These are phyloP conservation scores for Drusus annulatus DNA, from an alignment of 1,140 invertebrate genomes.

Conservation along the genomic window DNA sequence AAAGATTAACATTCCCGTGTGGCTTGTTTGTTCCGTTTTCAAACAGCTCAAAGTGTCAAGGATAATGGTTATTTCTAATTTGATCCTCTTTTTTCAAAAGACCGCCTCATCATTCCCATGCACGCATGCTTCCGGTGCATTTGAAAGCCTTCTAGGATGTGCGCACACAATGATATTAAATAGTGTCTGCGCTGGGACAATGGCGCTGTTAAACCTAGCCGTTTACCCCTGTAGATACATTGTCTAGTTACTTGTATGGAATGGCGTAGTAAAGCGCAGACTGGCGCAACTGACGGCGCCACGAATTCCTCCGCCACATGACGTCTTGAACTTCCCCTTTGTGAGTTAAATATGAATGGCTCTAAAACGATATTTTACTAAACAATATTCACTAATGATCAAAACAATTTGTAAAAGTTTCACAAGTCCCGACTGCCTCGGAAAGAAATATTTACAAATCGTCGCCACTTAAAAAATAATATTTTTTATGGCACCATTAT, in stretches of 20 bases:
- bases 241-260: no score
- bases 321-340: slow-evolving; percentile 24
- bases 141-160: slow-evolving; percentile 47
- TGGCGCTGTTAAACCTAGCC: slow-evolving; percentile 3
- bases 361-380: slow-evolving; percentile 27
- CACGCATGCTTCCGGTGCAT: slow-evolving; percentile 55
- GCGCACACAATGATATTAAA: slow-evolving; percentile 36
- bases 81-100: slow-evolving; percentile 39
- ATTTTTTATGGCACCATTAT: no score
- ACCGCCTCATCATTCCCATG: slow-evolving; percentile 48
- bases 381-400: slow-evolving; percentile 38
- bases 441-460: no score
- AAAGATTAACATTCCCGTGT: slow-evolving; percentile 41
- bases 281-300: slow-evolving; percentile 26
- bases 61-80: slow-evolving; percentile 45
- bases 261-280: not conserved
- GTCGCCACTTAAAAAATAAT: no score
- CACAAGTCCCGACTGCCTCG: no score
- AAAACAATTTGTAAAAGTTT: slow-evolving; percentile 28
- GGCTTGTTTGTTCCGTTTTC: slow-evolving; percentile 35
- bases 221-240: slow-evolving; percentile 13
- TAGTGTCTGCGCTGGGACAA: slow-evolving; percentile 4
- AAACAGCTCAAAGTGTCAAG: slow-evolving; percentile 48
- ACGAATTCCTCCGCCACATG: slow-evolving; percentile 34
- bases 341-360: slow-evolving; percentile 16